A percentile compares a stretch with the other conserved stretches of the same genome.
Evolutionary conservation across 2,113 vertebrate genomes (phyloP).

Genomic region (Neoarius graeffei): DNA sequence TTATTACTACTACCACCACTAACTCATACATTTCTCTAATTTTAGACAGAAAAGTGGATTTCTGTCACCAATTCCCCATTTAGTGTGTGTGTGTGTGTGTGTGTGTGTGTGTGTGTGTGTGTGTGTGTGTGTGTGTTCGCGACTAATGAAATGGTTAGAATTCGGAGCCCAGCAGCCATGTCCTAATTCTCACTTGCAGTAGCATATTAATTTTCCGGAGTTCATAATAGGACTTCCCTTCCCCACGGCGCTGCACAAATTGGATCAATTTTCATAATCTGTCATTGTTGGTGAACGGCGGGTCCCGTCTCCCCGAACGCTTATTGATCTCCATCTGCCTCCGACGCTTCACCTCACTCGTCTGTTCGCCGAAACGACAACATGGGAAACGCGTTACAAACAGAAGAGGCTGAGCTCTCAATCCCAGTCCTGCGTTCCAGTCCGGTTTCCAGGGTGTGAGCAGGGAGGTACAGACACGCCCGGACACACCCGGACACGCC

Average conservation of each 20-base stretch:
- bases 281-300: conserved; percentile 48
- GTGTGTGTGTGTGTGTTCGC: conserved; percentile 7
- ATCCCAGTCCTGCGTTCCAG: background rate
- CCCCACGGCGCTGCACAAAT: conserved; percentile 45
- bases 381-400: background rate
- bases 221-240: conserved; percentile 52
- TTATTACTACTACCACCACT: background rate
- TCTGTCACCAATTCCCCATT: background rate
- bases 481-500: background rate
- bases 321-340: conserved; percentile 39
- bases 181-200: conserved; percentile 50
- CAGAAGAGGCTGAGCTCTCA: background rate
- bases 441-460: background rate
- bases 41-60: background rate
- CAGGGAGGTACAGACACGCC: background rate
- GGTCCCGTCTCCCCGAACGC: conserved; percentile 7
- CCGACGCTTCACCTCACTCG: background rate
- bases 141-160: conserved; percentile 55
- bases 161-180: conserved; percentile 38
- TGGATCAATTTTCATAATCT: conserved; percentile 58
- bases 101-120: conserved; percentile 35
- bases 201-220: conserved; percentile 53
- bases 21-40: background rate
- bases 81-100: background rate
- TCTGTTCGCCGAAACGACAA: background rate